Percentiles rank a stretch among this genome's conserved stretches.
Evolutionary conservation across 2,888 invertebrate genomes (phyloP).

Genomic region (Lycia hirtaria): DNA sequence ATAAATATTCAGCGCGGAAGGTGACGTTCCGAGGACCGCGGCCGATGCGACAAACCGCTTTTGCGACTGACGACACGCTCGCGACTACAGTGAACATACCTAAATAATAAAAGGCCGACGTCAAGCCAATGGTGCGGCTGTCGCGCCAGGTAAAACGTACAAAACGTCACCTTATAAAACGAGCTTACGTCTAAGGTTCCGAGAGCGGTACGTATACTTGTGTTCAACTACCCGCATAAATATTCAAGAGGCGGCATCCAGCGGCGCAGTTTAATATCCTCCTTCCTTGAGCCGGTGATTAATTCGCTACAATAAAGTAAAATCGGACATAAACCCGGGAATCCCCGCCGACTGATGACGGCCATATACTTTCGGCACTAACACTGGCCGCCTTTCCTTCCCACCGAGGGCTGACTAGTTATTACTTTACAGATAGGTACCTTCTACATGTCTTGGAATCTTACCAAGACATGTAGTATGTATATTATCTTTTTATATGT

Average conservation of each 20-base stretch:
- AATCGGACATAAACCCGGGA: constrained; percentile 30
- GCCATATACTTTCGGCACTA: constrained; percentile 24
- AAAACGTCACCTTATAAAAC: constrained; percentile 5
- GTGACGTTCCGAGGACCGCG: no score
- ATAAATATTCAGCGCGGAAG: no score
- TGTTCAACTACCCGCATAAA: constrained; percentile 15
- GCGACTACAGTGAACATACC: no score
- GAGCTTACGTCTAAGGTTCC: constrained; percentile 3
- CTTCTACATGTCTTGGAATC: no score
- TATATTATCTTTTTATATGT: no score
- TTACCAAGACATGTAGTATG: no score
- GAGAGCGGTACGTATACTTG: not conserved
- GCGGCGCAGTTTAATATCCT: constrained; percentile 22
- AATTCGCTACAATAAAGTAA: constrained; percentile 29
- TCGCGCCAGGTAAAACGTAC: no score
- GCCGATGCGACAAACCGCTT: no score
- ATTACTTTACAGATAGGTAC: not conserved
- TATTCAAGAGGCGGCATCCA: constrained; percentile 21
- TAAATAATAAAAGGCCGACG: no score
- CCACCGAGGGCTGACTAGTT: not conserved
- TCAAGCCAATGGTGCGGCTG: no score
- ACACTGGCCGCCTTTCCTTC: constrained; percentile 4
- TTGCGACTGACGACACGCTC: no score
- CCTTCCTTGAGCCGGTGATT: constrained; percentile 23
- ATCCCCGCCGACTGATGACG: constrained; percentile 25